phyloP scores from a whole-genome alignment of 2,113 vertebrate genomes.

The Cynopterus brachyotis region DNA sequence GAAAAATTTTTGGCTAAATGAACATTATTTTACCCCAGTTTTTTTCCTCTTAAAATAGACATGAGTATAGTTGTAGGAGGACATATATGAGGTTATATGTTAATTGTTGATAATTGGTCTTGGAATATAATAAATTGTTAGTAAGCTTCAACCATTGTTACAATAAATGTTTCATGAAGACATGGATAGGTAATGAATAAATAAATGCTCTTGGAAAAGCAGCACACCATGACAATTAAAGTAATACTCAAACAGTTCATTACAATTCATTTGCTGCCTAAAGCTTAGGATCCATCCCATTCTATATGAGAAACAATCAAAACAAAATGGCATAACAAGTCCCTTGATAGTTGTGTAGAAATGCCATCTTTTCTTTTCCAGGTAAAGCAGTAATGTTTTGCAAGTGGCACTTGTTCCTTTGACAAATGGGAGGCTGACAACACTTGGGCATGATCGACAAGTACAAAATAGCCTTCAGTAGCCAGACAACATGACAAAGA shows the following conservation, averaged over 20 bases:
- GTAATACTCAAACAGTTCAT: background rate
- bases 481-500: background rate
- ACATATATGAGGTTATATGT: no score
- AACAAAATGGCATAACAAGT: background rate
- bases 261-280: background rate
- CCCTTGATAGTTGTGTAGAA: background rate
- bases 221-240: background rate
- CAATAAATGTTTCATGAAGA: background rate
- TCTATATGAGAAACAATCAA: background rate
- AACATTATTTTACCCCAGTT: background rate
- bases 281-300: background rate
- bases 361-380: constrained; percentile 13
- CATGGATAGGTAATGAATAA: background rate
- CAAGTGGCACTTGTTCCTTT: constrained; percentile 22
- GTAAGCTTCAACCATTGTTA: background rate
- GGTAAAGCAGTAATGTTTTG: background rate
- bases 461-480: background rate
- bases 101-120: background rate
- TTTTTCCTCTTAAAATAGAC: background rate
- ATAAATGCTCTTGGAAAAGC: background rate
- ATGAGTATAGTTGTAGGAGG: background rate
- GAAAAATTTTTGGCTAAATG: background rate
- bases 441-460: background rate
- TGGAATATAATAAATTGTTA: background rate
- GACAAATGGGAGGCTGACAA: constrained; percentile 14